Evolutionary conservation across 2,888 invertebrate genomes (phyloP), one percentile per base, ranked within the genome.

Genomic region (Hirtodrosophila confusa): DNA sequence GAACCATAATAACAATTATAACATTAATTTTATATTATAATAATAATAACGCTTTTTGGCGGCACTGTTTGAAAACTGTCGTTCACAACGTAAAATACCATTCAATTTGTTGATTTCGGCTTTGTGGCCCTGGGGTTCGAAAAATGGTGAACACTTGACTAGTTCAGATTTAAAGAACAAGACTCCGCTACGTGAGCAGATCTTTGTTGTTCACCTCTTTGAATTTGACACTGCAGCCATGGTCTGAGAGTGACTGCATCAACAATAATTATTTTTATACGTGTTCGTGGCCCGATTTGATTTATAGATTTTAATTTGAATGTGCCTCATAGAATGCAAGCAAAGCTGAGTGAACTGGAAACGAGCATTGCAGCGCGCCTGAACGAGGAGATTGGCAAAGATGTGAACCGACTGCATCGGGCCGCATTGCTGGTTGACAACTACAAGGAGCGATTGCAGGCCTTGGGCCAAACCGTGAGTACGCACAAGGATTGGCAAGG

Each of bases 351-450:
- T 55, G 77, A 79, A 49, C 64, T 89, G 58, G 89, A 91, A 58
- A 71, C 87, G 43, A 86, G 90, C 69, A 91, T 94, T 17, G 91
- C 93, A 40, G 86, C 92, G 41, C 92, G 92, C 69, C 90, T 94
- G 23, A 93, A 94, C 73, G 88, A 90, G 31, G 92, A 93, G 83
- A 92, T 94, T 44, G 94, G 93, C 23, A 91, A 91, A 9, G 92
- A 93, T 84, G 90, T 93, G 54, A 91, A 92, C 55, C 93, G 93
- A 75, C 89, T 94, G 11, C 90, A 92, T 57, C 93, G 93, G 71
- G 93, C 94, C 65, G 89, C 91, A 29, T 86, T 92, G 65, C 86
- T 94, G 11, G 92, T 93, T 24, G 85, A 88, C 3, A 71, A 84
- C 5, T 91, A 90, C 65, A 90, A 89, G 39, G 76, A 86, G 17